These are phyloP conservation scores for Astyanax mexicanus DNA, from an alignment of 2,797 vertebrate species.

Conservation along the genomic window DNA sequence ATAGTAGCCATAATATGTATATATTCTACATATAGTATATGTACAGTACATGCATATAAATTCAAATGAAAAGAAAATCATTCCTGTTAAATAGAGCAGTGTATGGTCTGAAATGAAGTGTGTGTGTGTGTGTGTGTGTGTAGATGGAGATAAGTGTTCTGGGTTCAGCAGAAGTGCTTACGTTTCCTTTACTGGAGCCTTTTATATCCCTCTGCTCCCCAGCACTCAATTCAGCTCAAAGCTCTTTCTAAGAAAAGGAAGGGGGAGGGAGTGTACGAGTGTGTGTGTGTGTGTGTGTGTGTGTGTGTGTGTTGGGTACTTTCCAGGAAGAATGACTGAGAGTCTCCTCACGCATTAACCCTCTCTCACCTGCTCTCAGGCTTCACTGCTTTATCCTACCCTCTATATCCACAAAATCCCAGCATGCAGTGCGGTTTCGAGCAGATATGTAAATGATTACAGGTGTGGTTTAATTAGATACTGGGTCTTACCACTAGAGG, in stretches of 20 bases:
- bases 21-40: no score
- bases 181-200: slow-evolving; percentile 6
- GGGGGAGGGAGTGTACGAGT: slow-evolving; percentile 13
- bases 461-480: no score
- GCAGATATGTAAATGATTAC: no score
- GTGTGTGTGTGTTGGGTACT: slow-evolving; percentile 9
- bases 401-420: no score
- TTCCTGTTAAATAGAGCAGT: no score
- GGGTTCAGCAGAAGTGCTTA: background rate
- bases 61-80: no score
- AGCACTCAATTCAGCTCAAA: slow-evolving; percentile 1
- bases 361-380: slow-evolving; percentile 9
- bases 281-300: slow-evolving; percentile 11
- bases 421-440: no score
- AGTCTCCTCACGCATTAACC: slow-evolving; percentile 31
- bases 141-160: background rate
- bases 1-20: no score
- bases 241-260: slow-evolving; percentile 56
- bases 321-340: slow-evolving; percentile 32
- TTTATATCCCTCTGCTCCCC: slow-evolving; percentile 31
- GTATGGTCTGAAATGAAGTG: background rate
- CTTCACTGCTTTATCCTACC: no score
- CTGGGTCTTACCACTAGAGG: no score
- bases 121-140: no score
- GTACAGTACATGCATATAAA: no score